These are phyloP conservation scores for Leucophora obtusa DNA, from an alignment of 2,888 invertebrate genomes.

Conservation along the genomic window DNA sequence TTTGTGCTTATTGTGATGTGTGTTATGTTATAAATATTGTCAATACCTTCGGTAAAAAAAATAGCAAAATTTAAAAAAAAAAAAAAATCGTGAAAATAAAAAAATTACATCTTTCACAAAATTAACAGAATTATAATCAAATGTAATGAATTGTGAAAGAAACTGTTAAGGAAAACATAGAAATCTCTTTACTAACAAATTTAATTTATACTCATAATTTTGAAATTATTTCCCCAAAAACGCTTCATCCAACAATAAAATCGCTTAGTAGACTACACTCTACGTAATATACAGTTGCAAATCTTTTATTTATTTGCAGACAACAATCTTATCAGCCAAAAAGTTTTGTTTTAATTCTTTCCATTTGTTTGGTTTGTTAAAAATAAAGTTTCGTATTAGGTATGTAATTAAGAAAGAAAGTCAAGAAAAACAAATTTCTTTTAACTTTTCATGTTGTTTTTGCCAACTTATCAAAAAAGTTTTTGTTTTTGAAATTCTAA, in stretches of 20 bases:
- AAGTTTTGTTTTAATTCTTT: not conserved
- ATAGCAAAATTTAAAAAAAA: too few relatives aligned
- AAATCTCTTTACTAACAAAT: too few relatives aligned
- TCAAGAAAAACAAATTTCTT: constrained; percentile 7
- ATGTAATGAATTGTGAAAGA: too few relatives aligned
- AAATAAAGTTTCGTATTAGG: not conserved
- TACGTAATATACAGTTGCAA: not conserved
- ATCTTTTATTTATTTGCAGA: not conserved
- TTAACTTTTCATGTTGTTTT: constrained; percentile 3
- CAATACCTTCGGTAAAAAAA: too few relatives aligned
- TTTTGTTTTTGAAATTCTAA: constrained; percentile 37
- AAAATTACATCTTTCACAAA: too few relatives aligned
- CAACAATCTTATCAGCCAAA: not conserved
- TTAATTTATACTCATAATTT: too few relatives aligned
- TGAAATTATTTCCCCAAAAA: too few relatives aligned
- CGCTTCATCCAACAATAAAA: not conserved
- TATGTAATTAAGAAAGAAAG: not conserved
- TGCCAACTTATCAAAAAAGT: constrained; percentile 25
- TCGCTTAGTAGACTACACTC: not conserved
- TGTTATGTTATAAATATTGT: too few relatives aligned
- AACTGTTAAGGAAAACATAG: too few relatives aligned
- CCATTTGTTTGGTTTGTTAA: constrained; percentile 7
- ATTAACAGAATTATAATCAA: too few relatives aligned
- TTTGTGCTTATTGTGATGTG: too few relatives aligned
- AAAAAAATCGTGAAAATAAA: too few relatives aligned